Percentiles rank a stretch among this genome's conserved stretches.
Conservation (phyloP, 2,797 vertebrate species). For the Hypotaenidia okinawae region DNA sequence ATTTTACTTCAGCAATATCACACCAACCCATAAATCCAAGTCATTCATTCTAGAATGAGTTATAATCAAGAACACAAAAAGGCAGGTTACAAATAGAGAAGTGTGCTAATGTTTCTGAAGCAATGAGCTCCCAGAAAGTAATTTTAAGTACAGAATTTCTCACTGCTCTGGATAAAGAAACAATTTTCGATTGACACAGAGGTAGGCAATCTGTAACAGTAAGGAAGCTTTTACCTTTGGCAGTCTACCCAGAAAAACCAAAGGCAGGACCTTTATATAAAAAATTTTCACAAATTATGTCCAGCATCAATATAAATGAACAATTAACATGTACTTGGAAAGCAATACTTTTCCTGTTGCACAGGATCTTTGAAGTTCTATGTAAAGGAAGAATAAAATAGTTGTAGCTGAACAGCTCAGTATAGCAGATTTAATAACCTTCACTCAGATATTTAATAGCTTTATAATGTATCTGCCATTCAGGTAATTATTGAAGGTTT, state of each 20-base stretch:
- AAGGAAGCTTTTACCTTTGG: not conserved
- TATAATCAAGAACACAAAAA: not conserved
- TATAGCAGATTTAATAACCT: conserved; percentile 11
- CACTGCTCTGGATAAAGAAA: not conserved
- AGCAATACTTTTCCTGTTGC: not conserved
- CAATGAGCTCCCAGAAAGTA: not conserved
- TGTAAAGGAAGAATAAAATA: not conserved
- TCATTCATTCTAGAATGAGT: not conserved
- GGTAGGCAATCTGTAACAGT: not conserved
- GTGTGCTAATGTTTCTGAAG: not conserved
- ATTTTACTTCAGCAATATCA: not conserved
- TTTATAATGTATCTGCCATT: conserved; percentile 3
- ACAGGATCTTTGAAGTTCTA: not conserved
- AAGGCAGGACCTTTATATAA: not conserved
- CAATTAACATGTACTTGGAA: not conserved
- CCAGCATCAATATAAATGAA: not conserved
- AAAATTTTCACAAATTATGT: not conserved
- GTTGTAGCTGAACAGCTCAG: not conserved
- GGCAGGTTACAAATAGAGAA: not conserved
- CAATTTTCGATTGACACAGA: not conserved
- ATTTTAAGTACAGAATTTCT: not conserved
- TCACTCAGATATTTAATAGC: not conserved
- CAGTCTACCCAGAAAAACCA: not conserved
- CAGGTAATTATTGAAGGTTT: conserved; percentile 33
- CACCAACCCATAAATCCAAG: not conserved